Evolutionary conservation across 2,888 invertebrate species (phyloP).

Genomic region (Drosophila koepferae): DNA sequence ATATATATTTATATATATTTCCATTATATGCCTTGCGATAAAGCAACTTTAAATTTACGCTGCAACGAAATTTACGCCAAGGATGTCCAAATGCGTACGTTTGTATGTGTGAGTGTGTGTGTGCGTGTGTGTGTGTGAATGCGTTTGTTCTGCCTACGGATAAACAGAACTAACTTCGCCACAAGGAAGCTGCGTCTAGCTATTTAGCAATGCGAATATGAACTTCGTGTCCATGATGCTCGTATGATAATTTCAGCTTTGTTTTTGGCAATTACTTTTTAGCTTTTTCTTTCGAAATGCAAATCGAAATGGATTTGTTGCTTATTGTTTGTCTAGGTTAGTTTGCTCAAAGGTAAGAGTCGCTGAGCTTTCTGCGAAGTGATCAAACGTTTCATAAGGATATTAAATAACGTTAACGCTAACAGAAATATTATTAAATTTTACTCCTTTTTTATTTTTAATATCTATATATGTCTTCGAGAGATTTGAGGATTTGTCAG

Average conservation of each 20-base stretch:
- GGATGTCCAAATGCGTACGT: conserved; percentile 54
- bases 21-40: conserved; percentile 54
- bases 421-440: too few relatives aligned
- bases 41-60: conserved; percentile 77
- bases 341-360: not conserved
- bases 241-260: conserved; percentile 48
- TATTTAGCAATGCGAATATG: conserved; percentile 53
- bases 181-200: conserved; percentile 47
- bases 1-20: conserved; percentile 24
- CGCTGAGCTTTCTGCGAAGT: not conserved
- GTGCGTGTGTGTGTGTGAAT: conserved; percentile 25
- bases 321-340: not conserved
- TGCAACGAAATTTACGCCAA: conserved; percentile 76
- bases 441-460: too few relatives aligned
- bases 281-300: not conserved
- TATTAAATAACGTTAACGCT: too few relatives aligned
- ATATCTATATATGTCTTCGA: too few relatives aligned
- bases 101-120: conserved; percentile 24
- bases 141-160: conserved; percentile 22
- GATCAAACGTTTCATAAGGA: too few relatives aligned
- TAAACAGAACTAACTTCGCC: conserved; percentile 45
- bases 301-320: conserved; percentile 1
- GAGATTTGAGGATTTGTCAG: too few relatives aligned
- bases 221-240: conserved; percentile 19
- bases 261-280: conserved; percentile 7